These are phyloP conservation scores for Odocoileus virginianus DNA, from an alignment of 2,113 vertebrate genomes.

Conservation along the genomic window DNA sequence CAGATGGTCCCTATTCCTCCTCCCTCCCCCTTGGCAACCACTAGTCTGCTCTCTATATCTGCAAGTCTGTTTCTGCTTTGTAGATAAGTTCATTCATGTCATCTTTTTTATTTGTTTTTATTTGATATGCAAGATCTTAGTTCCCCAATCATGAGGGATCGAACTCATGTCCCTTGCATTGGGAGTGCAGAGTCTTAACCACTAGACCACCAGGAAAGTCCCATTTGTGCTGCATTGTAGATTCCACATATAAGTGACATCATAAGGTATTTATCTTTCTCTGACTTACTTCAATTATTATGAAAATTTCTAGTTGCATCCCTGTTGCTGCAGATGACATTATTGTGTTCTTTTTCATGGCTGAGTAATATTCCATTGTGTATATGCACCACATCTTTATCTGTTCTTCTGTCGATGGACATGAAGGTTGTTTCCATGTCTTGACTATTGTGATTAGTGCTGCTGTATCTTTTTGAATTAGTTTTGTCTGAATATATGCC, in stretches of 20 bases:
- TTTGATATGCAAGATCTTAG: background rate
- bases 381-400: background rate
- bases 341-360: background rate
- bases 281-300: background rate
- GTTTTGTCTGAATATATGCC: background rate
- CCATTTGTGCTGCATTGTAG: background rate
- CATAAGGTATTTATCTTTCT: background rate
- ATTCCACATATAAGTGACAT: background rate
- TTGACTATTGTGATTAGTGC: background rate
- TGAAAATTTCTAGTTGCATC: background rate
- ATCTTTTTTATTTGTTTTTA: background rate
- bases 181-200: background rate
- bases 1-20: background rate
- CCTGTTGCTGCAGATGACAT: background rate
- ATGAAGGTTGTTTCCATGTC: background rate
- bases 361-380: background rate
- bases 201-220: background rate
- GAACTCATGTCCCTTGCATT: background rate
- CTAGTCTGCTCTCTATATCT: background rate
- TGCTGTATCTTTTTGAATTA: background rate
- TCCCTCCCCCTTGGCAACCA: background rate
- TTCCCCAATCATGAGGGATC: background rate
- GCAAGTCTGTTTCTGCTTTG: background rate
- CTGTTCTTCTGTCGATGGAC: background rate
- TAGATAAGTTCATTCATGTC: background rate